A percentile compares a stretch with the other conserved stretches of the same genome.
Conservation (phyloP, 2,797 vertebrate species). For the Lates japonicus region DNA sequence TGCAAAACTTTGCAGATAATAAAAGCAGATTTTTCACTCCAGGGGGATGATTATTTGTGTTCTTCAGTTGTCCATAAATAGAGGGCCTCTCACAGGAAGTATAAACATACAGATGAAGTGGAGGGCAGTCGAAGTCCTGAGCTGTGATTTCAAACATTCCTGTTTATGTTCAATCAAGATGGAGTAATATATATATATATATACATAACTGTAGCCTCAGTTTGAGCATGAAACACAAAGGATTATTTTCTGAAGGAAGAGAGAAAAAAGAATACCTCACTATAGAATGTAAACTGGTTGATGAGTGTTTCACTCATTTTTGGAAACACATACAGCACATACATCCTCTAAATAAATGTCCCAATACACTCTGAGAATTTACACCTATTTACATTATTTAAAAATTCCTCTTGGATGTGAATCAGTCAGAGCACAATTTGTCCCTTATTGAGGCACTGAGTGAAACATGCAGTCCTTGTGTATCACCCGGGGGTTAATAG, state of each 20-base stretch:
- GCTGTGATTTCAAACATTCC: constrained; percentile 92
- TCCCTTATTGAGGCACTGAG: constrained; percentile 55
- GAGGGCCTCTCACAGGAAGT: constrained; percentile 94
- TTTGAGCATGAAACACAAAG: constrained; percentile 64
- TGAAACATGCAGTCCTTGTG: constrained; percentile 52
- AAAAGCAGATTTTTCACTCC: constrained; percentile 96
- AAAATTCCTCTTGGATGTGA: constrained; percentile 21
- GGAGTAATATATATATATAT: constrained; percentile 81
- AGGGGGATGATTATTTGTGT: constrained; percentile 97
- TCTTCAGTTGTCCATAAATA: constrained; percentile 97
- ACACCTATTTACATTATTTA: background rate
- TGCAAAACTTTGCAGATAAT: constrained; percentile 95
- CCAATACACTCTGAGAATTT: constrained; percentile 4
- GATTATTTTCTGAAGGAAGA: constrained; percentile 63
- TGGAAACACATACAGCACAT: too few relatives aligned
- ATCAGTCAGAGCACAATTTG: constrained; percentile 67
- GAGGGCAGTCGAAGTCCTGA: constrained; percentile 91
- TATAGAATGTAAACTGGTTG: constrained; percentile 68
- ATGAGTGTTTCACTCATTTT: constrained; percentile 59
- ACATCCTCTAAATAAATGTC: constrained; percentile 8
- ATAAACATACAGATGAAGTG: constrained; percentile 94
- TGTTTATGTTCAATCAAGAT: constrained; percentile 97
- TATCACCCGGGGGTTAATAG: constrained; percentile 65
- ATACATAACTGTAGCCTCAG: constrained; percentile 72
- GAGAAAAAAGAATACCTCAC: constrained; percentile 48